Evolutionary conservation across 1,140 invertebrate species (phyloP).

Genomic region (Macrosteles quadrilineatus): DNA sequence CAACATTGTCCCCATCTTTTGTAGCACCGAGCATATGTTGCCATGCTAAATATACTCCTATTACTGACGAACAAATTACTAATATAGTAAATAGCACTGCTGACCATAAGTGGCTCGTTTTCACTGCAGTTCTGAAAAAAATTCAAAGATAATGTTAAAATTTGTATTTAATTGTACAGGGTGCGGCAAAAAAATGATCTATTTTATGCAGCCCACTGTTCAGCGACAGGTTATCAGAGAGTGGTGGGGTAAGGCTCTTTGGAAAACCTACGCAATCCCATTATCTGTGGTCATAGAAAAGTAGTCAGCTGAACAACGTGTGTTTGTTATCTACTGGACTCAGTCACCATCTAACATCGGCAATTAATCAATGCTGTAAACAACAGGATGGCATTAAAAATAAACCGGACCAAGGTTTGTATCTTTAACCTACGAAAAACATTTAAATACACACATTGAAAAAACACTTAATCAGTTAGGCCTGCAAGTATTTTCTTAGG

Average conservation of each 20-base stretch:
- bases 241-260: background rate
- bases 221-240: background rate
- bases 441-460: too few relatives aligned
- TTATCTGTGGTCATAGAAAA: too few relatives aligned
- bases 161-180: background rate
- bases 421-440: too few relatives aligned
- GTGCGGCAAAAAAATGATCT: background rate
- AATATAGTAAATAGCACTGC: background rate
- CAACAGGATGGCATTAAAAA: too few relatives aligned
- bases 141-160: background rate
- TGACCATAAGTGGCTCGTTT: conserved; percentile 14
- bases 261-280: background rate
- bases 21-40: background rate
- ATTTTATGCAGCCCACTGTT: too few relatives aligned
- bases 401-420: too few relatives aligned
- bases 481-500: too few relatives aligned
- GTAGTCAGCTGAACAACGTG: background rate
- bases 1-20: conserved; percentile 8
- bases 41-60: conserved; percentile 3
- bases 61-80: conserved; percentile 8
- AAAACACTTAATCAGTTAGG: too few relatives aligned
- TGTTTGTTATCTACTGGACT: background rate
- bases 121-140: conserved; percentile 13
- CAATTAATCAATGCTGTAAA: too few relatives aligned
- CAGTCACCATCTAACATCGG: background rate